These are phyloP conservation scores for Drosophila atripex DNA, from an alignment of 2,888 invertebrate species.

Conservation along the genomic window DNA sequence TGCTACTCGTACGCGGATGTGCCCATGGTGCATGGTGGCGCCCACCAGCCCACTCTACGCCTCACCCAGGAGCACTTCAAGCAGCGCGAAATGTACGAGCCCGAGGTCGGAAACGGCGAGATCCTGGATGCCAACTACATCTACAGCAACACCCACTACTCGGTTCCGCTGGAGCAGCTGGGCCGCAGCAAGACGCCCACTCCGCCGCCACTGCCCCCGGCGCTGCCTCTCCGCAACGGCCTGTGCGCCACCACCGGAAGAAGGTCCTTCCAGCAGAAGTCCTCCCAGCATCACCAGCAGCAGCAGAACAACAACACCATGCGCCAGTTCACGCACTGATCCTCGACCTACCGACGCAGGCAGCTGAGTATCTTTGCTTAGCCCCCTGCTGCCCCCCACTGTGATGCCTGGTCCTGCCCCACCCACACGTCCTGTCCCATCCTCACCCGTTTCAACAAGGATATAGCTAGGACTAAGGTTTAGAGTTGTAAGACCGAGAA, in stretches of 20 bases:
- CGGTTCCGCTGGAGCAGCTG: conserved; percentile 82
- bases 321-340: conserved; percentile 81
- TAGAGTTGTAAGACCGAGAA: conserved; percentile 1
- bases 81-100: conserved; percentile 66
- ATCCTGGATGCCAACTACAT: conserved; percentile 83
- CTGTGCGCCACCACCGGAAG: conserved; percentile 78
- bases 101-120: conserved; percentile 64
- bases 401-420: conserved; percentile 74
- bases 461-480: conserved; percentile 26
- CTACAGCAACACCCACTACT: conserved; percentile 83
- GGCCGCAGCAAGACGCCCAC: conserved; percentile 80
- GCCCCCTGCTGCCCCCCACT: conserved; percentile 66
- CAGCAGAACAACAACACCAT: conserved; percentile 71
- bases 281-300: conserved; percentile 53
- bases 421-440: conserved; percentile 11
- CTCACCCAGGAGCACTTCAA: conserved; percentile 81
- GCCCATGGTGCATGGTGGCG: conserved; percentile 72
- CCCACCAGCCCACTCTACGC: conserved; percentile 63
- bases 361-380: conserved; percentile 80
- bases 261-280: conserved; percentile 74
- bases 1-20: conserved; percentile 81
- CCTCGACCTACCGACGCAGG: conserved; percentile 76
- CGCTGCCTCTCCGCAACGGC: conserved; percentile 82
- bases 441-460: conserved; percentile 6
- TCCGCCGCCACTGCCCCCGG: conserved; percentile 83